Percentiles rank a stretch among this genome's conserved stretches.
These are phyloP conservation scores for Listronotus bonariensis DNA, from an alignment of 1,140 invertebrate species.

Conservation along the genomic window DNA sequence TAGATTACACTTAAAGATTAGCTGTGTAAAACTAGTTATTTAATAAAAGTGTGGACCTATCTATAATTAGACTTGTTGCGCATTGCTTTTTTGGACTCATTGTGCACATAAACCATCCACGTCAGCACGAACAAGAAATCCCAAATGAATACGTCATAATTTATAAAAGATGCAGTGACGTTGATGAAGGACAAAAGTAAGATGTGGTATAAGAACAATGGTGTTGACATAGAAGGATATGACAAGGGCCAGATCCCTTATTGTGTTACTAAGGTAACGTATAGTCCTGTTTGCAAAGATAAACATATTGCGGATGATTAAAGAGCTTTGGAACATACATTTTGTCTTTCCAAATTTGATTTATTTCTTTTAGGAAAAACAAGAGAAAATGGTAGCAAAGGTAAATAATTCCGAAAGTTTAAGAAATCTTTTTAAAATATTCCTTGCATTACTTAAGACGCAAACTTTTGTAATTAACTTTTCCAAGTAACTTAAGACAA, in stretches of 20 bases:
- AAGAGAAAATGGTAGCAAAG: too few relatives aligned
- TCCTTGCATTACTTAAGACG: too few relatives aligned
- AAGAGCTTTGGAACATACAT: constrained; percentile 29
- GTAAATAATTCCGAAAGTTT: too few relatives aligned
- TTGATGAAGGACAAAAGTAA: constrained; percentile 34
- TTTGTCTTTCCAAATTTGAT: constrained; percentile 29
- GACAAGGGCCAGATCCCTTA: constrained; percentile 30
- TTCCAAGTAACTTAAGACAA: too few relatives aligned
- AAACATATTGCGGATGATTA: constrained; percentile 34
- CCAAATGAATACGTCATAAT: constrained; percentile 33
- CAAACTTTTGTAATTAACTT: too few relatives aligned
- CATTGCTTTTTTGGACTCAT: too few relatives aligned
- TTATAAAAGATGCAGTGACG: constrained; percentile 35
- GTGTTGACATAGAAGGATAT: constrained; percentile 36
- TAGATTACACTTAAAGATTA: too few relatives aligned
- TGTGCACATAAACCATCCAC: too few relatives aligned
- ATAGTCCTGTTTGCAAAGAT: constrained; percentile 28
- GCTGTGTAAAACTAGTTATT: too few relatives aligned
- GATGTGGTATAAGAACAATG: constrained; percentile 35
- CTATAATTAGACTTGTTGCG: too few relatives aligned
- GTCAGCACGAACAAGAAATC: constrained; percentile 4
- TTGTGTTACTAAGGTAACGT: constrained; percentile 20
- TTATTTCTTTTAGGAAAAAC: constrained; percentile 11
- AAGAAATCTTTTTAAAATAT: too few relatives aligned
- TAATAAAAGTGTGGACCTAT: too few relatives aligned